Evolutionary conservation across 2,888 invertebrate genomes (phyloP).

Genomic region (Melipona beecheii): DNA sequence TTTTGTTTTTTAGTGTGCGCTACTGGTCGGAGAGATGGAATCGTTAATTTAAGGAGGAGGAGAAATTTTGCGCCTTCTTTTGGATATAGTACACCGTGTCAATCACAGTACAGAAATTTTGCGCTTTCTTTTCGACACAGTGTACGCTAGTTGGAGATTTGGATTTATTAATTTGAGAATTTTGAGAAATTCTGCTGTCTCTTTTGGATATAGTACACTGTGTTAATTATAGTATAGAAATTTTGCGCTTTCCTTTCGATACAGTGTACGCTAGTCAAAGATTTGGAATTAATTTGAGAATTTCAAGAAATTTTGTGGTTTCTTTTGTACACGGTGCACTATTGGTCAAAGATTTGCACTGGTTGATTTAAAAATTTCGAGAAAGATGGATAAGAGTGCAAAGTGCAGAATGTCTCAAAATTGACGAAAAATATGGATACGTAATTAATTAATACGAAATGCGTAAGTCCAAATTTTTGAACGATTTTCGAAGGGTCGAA

Average conservation of each 20-base stretch:
- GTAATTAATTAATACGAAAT: not conserved
- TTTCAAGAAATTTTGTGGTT: not conserved
- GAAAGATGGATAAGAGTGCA: too few species aligned
- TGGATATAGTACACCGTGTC: not conserved
- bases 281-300: not conserved
- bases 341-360: too few species aligned
- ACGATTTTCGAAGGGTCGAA: too few species aligned
- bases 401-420: not conserved
- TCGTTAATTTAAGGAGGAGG: too few species aligned
- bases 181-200: rapidly evolving
- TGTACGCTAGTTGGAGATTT: not conserved
- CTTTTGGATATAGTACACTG: too few species aligned
- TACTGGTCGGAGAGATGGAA: too few species aligned
- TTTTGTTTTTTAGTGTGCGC: too few species aligned
- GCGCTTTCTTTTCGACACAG: rapidly evolving
- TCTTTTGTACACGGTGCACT: too few species aligned
- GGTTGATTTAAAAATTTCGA: too few species aligned
- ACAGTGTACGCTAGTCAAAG: not conserved
- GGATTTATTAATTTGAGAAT: not conserved
- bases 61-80: not conserved
- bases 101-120: not conserved
- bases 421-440: not conserved
- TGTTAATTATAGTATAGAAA: not conserved
- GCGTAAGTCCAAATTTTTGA: not conserved
- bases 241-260: not conserved